Evolutionary conservation across 2,888 invertebrate species (phyloP).

Genomic region (Reticulitermes lucifugus): DNA sequence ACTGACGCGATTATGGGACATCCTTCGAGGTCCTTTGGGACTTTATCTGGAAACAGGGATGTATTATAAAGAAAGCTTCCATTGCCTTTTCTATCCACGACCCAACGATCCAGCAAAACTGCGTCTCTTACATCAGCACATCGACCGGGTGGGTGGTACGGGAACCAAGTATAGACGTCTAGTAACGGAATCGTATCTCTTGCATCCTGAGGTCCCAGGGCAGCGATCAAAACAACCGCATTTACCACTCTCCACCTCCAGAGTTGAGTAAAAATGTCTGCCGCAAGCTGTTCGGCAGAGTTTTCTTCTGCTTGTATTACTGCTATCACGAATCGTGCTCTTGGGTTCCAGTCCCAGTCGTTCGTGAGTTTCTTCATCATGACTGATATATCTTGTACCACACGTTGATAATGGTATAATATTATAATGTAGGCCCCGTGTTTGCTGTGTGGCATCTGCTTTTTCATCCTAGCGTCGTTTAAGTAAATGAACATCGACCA

Average conservation of each 20-base stretch:
- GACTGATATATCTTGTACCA: not conserved
- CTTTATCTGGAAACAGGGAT: slow-evolving; percentile 9
- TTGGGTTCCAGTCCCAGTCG: slow-evolving; percentile 24
- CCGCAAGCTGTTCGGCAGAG: not conserved
- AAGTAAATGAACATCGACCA: too few relatives aligned
- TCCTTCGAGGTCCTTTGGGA: not conserved
- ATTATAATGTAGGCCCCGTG: not conserved
- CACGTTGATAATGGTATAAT: not conserved
- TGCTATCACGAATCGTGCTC: not conserved
- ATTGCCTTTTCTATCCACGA: not conserved
- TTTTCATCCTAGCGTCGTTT: not conserved
- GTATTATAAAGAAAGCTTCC: not conserved
- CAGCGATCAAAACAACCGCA: not conserved
- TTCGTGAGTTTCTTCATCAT: not conserved
- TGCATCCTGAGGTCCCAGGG: too few relatives aligned
- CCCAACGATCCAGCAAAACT: slow-evolving; percentile 23
- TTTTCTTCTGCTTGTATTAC: not conserved
- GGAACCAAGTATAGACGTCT: slow-evolving; percentile 14
- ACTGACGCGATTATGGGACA: not conserved
- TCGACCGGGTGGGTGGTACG: not conserved
- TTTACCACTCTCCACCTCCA: slow-evolving; percentile 14
- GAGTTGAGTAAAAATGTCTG: not conserved
- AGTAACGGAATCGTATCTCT: not conserved
- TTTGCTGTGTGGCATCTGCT: not conserved
- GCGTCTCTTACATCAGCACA: not conserved